Percentiles rank a stretch among this genome's conserved stretches.
These are phyloP conservation scores for Drosophila ficusphila DNA, from an alignment of 1,140 invertebrate species.

Conservation along the genomic window DNA sequence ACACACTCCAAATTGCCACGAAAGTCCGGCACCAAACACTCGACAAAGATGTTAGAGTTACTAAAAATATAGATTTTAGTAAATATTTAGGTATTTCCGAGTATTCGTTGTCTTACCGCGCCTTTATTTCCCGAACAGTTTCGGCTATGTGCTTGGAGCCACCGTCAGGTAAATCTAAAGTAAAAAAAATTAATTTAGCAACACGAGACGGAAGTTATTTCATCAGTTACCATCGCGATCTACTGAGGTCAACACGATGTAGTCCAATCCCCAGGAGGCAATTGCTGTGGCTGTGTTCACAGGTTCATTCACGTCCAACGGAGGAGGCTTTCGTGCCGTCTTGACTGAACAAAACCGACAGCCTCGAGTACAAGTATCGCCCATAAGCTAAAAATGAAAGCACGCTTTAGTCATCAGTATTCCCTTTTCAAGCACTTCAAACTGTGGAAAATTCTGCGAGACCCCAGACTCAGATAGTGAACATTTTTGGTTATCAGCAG, in stretches of 20 bases:
- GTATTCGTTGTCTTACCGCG: constrained; percentile 28
- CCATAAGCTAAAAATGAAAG: constrained; percentile 90
- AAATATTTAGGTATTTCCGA: no score
- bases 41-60: constrained; percentile 95
- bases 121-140: constrained; percentile 91
- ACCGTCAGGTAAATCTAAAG: constrained; percentile 92
- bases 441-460: background rate
- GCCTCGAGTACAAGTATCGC: constrained; percentile 95
- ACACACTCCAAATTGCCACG: constrained; percentile 92
- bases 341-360: constrained; percentile 99
- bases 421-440: background rate
- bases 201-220: background rate
- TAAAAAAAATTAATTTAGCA: constrained; percentile 79
- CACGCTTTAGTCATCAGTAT: no score
- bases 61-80: constrained; percentile 84
- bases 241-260: constrained; percentile 98
- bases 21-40: constrained; percentile 99
- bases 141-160: constrained; percentile 96
- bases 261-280: constrained; percentile 97
- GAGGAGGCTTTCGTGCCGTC: constrained; percentile 95
- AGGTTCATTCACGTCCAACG: constrained; percentile 96
- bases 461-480: background rate
- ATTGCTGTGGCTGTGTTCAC: constrained; percentile 96
- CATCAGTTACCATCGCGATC: constrained; percentile 92
- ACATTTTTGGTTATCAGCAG: constrained; percentile 32